Percentiles rank a stretch among this genome's conserved stretches.
These are phyloP conservation scores for Coboldia fuscipes DNA, from an alignment of 1,140 invertebrate genomes.

Conservation along the genomic window DNA sequence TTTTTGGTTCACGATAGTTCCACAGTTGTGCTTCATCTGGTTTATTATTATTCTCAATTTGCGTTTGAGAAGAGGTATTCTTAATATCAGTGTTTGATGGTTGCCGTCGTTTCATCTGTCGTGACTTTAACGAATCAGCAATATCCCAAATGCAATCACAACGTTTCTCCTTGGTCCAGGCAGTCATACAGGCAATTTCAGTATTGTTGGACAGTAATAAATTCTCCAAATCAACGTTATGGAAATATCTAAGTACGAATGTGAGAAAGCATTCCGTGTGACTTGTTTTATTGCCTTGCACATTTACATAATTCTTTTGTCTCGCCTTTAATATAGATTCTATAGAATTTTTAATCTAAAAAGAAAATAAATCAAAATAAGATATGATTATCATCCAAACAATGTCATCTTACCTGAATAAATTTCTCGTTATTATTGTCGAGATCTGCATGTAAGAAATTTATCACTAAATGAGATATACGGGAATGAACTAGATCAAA, in stretches of 20 bases:
- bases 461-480: slow-evolving; percentile 33
- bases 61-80: no score
- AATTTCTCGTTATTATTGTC: not conserved
- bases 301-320: slow-evolving; percentile 4
- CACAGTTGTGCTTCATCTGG: no score
- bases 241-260: no score
- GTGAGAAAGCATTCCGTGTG: no score
- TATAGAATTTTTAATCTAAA: not conserved
- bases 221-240: no score
- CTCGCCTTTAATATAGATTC: not conserved
- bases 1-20: no score
- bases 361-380: not conserved
- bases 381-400: not conserved
- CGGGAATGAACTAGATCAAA: slow-evolving; percentile 37
- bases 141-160: slow-evolving; percentile 23
- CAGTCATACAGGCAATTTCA: slow-evolving; percentile 26
- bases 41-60: no score
- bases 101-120: slow-evolving; percentile 17
- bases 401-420: not conserved
- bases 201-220: no score
- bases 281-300: not conserved
- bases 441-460: slow-evolving; percentile 11
- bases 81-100: no score
- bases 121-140: slow-evolving; percentile 17
- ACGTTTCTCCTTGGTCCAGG: slow-evolving; percentile 23